Conservation (phyloP, 2,113 vertebrate species). For the Cephalopholis sonnerati region DNA sequence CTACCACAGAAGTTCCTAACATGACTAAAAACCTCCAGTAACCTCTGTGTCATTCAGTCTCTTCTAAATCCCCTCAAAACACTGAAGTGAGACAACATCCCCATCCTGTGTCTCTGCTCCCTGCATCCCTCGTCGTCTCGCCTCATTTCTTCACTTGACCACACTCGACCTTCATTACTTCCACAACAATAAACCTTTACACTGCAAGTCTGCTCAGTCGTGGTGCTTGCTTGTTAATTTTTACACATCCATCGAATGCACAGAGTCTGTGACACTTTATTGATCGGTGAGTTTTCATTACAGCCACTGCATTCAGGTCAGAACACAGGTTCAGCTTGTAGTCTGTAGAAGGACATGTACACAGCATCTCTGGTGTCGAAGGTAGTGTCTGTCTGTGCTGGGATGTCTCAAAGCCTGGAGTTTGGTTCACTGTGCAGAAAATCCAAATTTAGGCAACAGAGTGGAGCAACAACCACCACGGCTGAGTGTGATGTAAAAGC, state of each 20-base stretch:
- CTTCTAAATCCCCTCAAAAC: not conserved
- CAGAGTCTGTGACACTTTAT: slow-evolving; percentile 37
- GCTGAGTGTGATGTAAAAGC: not conserved
- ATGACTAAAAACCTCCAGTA: not conserved
- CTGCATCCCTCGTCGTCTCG: slow-evolving; percentile 11
- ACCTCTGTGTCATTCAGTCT: not conserved
- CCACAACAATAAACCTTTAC: slow-evolving; percentile 21
- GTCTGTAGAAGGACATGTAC: not conserved
- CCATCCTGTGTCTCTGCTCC: not conserved
- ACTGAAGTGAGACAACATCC: not conserved
- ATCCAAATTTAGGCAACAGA: not conserved
- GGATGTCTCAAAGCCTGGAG: not conserved
- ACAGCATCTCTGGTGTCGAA: not conserved
- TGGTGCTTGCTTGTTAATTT: slow-evolving; percentile 34
- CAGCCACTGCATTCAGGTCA: not conserved
- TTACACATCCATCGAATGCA: slow-evolving; percentile 2
- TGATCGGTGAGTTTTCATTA: slow-evolving; percentile 37
- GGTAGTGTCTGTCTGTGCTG: not conserved
- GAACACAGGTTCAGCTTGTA: slow-evolving; percentile 36
- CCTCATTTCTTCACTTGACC: slow-evolving; percentile 33
- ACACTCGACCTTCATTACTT: slow-evolving; percentile 35
- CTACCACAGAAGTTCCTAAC: not conserved
- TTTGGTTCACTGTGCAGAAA: slow-evolving; percentile 7
- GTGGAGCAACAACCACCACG: not conserved
- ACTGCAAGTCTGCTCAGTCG: slow-evolving; percentile 10